Evolutionary conservation across 2,113 vertebrate genomes (phyloP).

Genomic region (Suncus etruscus): DNA sequence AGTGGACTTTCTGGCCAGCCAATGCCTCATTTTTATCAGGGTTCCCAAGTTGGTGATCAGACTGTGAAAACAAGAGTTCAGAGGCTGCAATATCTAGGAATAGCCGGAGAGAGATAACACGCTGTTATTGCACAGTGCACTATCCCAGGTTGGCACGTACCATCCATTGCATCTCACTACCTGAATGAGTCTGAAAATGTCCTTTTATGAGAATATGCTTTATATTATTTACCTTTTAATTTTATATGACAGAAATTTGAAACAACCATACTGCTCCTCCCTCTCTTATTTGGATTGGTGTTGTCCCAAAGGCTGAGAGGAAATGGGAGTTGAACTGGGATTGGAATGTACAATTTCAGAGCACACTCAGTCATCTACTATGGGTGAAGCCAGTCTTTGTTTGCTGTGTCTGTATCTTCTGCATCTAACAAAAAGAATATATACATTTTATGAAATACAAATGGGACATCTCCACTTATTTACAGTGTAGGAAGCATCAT

Average conservation of each 20-base stretch:
- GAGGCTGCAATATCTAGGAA: not conserved
- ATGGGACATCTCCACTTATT: not conserved
- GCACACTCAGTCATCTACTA: no score
- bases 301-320: fast-evolving
- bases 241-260: not conserved
- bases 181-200: not conserved
- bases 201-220: not conserved
- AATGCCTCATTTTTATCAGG: not conserved
- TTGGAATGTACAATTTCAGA: not conserved
- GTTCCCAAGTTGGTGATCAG: not conserved
- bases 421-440: not conserved
- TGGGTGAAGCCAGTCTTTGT: not conserved
- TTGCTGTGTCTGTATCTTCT: no score
- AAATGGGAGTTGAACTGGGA: no score
- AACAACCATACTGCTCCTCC: not conserved
- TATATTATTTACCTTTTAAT: not conserved
- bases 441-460: not conserved
- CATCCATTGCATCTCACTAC: not conserved
- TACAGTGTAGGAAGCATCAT: not conserved
- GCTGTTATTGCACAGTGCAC: no score
- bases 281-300: not conserved
- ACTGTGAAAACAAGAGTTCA: not conserved
- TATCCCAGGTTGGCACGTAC: no score
- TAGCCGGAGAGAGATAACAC: not conserved
- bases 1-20: not conserved